Evolutionary conservation across 2,888 invertebrate species (phyloP).

Genomic region (Idaea biselata): DNA sequence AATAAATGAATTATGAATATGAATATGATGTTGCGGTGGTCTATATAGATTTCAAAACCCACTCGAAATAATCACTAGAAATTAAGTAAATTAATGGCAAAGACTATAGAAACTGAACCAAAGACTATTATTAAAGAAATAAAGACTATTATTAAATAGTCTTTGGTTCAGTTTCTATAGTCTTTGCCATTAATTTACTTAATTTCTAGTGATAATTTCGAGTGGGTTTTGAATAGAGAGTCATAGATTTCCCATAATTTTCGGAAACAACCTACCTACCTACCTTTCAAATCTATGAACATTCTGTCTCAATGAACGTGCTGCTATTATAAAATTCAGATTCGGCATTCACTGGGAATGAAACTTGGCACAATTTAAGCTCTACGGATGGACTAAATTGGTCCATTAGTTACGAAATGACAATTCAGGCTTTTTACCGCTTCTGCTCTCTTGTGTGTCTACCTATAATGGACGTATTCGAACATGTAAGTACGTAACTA

Average conservation of each 20-base stretch:
- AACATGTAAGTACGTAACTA: background rate
- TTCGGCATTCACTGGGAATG: conserved; percentile 1
- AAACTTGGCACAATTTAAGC: background rate
- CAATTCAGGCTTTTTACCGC: background rate
- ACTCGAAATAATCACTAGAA: no score
- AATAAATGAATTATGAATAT: no score
- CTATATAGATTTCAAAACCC: no score
- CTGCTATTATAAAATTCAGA: background rate
- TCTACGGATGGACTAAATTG: conserved; percentile 1
- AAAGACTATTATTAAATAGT: no score
- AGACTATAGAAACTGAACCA: no score
- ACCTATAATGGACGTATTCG: background rate
- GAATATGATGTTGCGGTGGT: no score
- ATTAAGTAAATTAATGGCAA: no score
- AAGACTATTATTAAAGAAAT: no score
- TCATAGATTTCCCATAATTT: background rate
- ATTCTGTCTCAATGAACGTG: background rate
- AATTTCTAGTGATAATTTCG: no score
- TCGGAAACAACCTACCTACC: background rate
- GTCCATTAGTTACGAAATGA: background rate
- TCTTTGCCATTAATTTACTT: no score
- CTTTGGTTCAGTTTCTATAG: no score
- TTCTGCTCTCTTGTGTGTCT: background rate
- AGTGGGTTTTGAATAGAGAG: no score
- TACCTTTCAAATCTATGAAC: background rate